phyloP scores from a whole-genome alignment of 2,888 invertebrate species.

The Tridacna crocea region DNA sequence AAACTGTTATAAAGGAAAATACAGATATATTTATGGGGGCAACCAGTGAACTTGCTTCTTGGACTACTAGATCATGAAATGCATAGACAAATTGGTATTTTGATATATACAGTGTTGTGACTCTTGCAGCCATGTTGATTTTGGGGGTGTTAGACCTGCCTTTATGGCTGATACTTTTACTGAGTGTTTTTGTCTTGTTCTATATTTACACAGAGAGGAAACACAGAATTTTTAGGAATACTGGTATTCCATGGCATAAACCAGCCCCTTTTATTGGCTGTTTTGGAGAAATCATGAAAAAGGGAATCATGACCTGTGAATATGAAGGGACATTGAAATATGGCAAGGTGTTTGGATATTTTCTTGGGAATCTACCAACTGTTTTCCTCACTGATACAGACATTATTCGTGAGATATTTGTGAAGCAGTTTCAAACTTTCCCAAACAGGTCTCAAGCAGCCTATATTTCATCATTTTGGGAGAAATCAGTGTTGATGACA shows the following conservation, averaged over 20 bases:
- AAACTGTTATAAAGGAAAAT: too few relatives aligned
- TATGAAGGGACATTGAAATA: slow-evolving; percentile 53
- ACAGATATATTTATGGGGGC: too few relatives aligned
- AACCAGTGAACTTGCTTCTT: too few relatives aligned
- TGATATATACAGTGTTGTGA: too few relatives aligned
- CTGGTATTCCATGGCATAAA: slow-evolving; percentile 55
- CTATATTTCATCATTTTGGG: slow-evolving; percentile 48
- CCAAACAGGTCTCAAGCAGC: slow-evolving; percentile 49
- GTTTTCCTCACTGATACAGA: slow-evolving; percentile 61
- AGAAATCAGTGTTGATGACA: slow-evolving; percentile 39
- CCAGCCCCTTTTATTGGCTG: slow-evolving; percentile 56
- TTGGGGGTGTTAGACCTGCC: slow-evolving; percentile 48
- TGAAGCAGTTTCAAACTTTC: slow-evolving; percentile 59
- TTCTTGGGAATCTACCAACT: slow-evolving; percentile 57
- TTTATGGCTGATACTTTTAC: slow-evolving; percentile 37
- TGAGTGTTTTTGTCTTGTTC: slow-evolving; percentile 26
- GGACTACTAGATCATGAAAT: too few relatives aligned
- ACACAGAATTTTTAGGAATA: slow-evolving; percentile 50
- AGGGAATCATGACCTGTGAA: slow-evolving; percentile 54
- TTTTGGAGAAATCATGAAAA: slow-evolving; percentile 36
- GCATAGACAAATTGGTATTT: too few relatives aligned
- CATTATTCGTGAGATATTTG: slow-evolving; percentile 59
- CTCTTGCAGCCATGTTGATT: slow-evolving; percentile 34
- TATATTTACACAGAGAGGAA: slow-evolving; percentile 59
- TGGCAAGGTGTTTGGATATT: slow-evolving; percentile 59